Evolutionary conservation across 2,888 invertebrate species (phyloP).

Genomic region (Anodontia alba): DNA sequence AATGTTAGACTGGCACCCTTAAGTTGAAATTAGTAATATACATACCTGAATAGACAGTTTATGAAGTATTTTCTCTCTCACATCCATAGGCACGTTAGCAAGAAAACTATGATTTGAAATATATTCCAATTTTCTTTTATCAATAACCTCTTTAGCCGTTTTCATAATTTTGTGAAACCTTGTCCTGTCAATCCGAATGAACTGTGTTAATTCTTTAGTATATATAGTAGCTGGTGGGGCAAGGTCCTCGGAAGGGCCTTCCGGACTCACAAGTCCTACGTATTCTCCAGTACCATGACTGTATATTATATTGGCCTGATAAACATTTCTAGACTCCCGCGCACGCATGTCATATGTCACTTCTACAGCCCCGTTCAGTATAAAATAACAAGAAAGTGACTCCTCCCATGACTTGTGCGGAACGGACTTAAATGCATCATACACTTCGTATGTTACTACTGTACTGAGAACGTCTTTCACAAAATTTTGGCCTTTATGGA

Average conservation of each 20-base stretch:
- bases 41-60: constrained; percentile 73
- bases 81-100: constrained; percentile 64
- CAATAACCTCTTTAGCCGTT: constrained; percentile 51
- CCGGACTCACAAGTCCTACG: constrained; percentile 75
- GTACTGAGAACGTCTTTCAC: constrained; percentile 76
- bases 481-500: constrained; percentile 75
- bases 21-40: too few relatives aligned
- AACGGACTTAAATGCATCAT: constrained; percentile 70
- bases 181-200: constrained; percentile 74
- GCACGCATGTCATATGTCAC: constrained; percentile 75
- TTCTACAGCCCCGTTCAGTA: constrained; percentile 75
- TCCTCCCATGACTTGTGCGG: constrained; percentile 70
- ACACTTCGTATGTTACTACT: constrained; percentile 71
- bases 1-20: too few relatives aligned
- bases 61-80: constrained; percentile 71
- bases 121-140: constrained; percentile 67
- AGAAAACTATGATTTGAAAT: constrained; percentile 63
- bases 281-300: constrained; percentile 79
- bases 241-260: constrained; percentile 73
- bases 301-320: constrained; percentile 79
- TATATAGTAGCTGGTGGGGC: constrained; percentile 77
- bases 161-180: constrained; percentile 71
- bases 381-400: constrained; percentile 74
- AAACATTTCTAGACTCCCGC: constrained; percentile 69
- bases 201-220: constrained; percentile 73